Percentiles rank a stretch among this genome's conserved stretches.
Conservation (phyloP, 2,888 invertebrate species). For the Chloromyia formosa region DNA sequence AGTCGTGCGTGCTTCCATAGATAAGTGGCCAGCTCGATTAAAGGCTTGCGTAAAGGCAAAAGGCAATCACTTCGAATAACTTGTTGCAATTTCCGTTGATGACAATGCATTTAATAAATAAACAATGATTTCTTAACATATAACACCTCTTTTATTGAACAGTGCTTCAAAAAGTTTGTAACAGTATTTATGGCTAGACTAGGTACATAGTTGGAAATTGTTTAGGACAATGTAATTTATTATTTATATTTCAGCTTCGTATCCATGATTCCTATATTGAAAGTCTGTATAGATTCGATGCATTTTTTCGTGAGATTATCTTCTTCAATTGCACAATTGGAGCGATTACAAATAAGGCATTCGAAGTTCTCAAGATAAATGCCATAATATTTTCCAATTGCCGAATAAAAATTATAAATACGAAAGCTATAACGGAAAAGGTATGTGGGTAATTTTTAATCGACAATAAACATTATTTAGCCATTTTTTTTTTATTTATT, state of each 20-base stretch:
- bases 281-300: conserved; percentile 58
- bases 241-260: conserved; percentile 54
- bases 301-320: conserved; percentile 58
- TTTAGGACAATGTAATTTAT: too few relatives aligned
- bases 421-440: conserved; percentile 60
- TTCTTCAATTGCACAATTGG: conserved; percentile 59
- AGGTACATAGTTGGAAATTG: too few relatives aligned
- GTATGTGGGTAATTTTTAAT: conserved; percentile 54
- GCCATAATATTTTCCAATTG: conserved; percentile 59
- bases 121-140: too few relatives aligned
- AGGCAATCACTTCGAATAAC: too few relatives aligned
- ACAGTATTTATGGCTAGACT: too few relatives aligned
- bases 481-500: conserved; percentile 24
- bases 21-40: too few relatives aligned
- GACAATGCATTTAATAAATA: too few relatives aligned
- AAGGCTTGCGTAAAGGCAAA: too few relatives aligned
- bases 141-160: too few relatives aligned
- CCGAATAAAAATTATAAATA: conserved; percentile 58
- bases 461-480: not conserved
- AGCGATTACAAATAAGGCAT: conserved; percentile 57
- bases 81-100: too few relatives aligned
- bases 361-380: conserved; percentile 61
- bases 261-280: conserved; percentile 57
- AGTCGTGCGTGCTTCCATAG: too few relatives aligned
- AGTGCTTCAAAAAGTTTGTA: too few relatives aligned